These are phyloP conservation scores for Ephydatia muelleri DNA, from an alignment of 37 sponge, comb jelly and placozoan species.

Conservation along the genomic window DNA sequence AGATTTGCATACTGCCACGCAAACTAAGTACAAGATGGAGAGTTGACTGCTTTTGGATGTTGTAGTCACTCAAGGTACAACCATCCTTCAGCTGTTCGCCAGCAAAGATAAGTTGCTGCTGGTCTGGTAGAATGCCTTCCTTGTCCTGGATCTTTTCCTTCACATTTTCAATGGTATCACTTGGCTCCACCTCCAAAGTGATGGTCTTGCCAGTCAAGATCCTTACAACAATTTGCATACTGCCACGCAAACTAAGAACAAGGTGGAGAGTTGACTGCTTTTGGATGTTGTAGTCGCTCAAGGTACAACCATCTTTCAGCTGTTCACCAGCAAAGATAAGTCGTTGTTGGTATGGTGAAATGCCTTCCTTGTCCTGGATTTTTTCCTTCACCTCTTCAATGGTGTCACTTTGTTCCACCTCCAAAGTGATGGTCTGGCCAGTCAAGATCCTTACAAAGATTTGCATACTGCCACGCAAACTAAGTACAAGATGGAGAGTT, in stretches of 20 bases:
- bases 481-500: constrained; percentile 40
- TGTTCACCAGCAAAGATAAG: constrained; percentile 70
- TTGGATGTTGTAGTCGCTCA: constrained; percentile 89
- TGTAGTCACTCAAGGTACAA: constrained; percentile 80
- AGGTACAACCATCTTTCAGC: constrained; percentile 75
- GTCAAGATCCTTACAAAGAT: constrained; percentile 81
- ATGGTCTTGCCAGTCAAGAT: constrained; percentile 79
- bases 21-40: constrained; percentile 77
- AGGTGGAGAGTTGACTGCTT: constrained; percentile 75
- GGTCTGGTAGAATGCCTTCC: constrained; percentile 70
- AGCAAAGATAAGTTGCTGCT: constrained; percentile 71
- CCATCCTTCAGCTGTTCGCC: constrained; percentile 76
- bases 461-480: constrained; percentile 77
- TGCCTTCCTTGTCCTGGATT: constrained; percentile 76
- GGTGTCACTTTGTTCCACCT: constrained; percentile 69
- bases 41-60: constrained; percentile 79
- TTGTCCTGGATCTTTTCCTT: constrained; percentile 76
- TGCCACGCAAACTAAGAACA: constrained; percentile 71
- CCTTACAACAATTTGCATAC: constrained; percentile 81
- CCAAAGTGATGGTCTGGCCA: constrained; percentile 81
- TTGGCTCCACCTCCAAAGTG: constrained; percentile 76
- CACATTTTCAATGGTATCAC: constrained; percentile 71
- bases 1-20: too few relatives aligned
- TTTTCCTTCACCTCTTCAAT: constrained; percentile 74
- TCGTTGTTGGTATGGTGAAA: constrained; percentile 69